A percentile compares a stretch with the other conserved stretches of the same genome.
phyloP scores from a whole-genome alignment of 2,888 invertebrate species.

The Coecobrya sp. region DNA sequence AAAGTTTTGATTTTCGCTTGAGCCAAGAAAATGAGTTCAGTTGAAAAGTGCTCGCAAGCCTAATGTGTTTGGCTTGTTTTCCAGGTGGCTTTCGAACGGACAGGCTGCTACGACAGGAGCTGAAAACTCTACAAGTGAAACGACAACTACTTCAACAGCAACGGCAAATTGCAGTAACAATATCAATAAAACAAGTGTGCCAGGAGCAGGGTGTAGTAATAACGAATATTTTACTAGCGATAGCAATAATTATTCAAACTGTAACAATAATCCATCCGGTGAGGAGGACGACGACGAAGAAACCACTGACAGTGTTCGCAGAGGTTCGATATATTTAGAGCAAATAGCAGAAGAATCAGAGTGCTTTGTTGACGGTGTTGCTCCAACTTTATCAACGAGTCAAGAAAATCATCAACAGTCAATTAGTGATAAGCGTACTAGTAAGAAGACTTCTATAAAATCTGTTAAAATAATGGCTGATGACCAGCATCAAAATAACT shows the following conservation, averaged over 20 bases:
- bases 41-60: conserved; percentile 79
- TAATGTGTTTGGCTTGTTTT: conserved; percentile 85
- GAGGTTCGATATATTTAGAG: neutral
- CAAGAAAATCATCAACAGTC: neutral
- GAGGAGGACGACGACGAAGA: neutral
- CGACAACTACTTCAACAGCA: conserved; percentile 22
- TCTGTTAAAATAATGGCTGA: conserved; percentile 65
- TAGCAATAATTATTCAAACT: conserved; percentile 14
- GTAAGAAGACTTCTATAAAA: conserved; percentile 17
- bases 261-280: conserved; percentile 34
- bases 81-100: conserved; percentile 85
- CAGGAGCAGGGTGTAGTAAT: neutral
- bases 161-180: conserved; percentile 21
- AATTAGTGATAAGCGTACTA: conserved; percentile 23
- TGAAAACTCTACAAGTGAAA: conserved; percentile 25
- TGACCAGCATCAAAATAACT: conserved; percentile 51
- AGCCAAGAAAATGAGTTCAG: conserved; percentile 65
- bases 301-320: conserved; percentile 35
- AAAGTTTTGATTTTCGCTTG: conserved; percentile 56
- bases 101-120: conserved; percentile 80
- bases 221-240: neutral
- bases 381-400: neutral
- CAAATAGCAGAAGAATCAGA: neutral
- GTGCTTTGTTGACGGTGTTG: conserved; percentile 33
- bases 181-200: conserved; percentile 24